Evolutionary conservation across 2,113 vertebrate species (phyloP), one percentile per base, ranked within the genome.

Genomic region (Podarcis cretensis): DNA sequence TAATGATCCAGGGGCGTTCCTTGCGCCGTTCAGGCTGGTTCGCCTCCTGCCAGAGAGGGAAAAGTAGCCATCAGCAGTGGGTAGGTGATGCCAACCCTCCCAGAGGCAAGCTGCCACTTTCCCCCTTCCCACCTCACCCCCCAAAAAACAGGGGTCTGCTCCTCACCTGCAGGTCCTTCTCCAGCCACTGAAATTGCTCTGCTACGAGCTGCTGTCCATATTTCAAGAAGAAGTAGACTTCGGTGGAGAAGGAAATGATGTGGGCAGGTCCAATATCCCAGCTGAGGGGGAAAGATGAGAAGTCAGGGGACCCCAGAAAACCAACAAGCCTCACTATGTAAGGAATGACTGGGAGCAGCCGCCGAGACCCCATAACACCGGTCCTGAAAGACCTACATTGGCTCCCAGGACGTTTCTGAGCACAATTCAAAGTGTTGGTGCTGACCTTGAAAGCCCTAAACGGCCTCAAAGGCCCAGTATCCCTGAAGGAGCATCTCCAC

Each of bases 251-350:
- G 71, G 98, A 98, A 95, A 99, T 95, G 94, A 98, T 97, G 91
- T 98, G 98, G 1, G 96, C 98, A 0, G 98, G 96, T 27, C 98
- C 98, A 37, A 98, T 77, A 77, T 99, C 96, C 98, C 98, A 98
- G 96, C 98, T 98, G 94, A 12, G 83, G 48, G 92, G 92, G 88
- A n/a, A 93, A 76, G 94, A 40, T 3, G 0, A 8, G 65, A 5
- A 35, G 59, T 40, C 48, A 23, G 13, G 1, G 6, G 35, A 10
- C 65, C 25, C 32, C 23, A 6, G 83, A 71, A 63, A 16, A 23
- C 82, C 35, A 25, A 8, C 30, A 16, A 2, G 5, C 1, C 8
- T 63, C n/a, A 23, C 6, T 2, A 0, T 35, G 0, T 30, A 18
- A 0, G 30, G 12, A 35, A 35, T 12, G 9, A 54, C 48, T 54